phyloP scores from a whole-genome alignment of 2,888 invertebrate species.

The Noctua pronuba region DNA sequence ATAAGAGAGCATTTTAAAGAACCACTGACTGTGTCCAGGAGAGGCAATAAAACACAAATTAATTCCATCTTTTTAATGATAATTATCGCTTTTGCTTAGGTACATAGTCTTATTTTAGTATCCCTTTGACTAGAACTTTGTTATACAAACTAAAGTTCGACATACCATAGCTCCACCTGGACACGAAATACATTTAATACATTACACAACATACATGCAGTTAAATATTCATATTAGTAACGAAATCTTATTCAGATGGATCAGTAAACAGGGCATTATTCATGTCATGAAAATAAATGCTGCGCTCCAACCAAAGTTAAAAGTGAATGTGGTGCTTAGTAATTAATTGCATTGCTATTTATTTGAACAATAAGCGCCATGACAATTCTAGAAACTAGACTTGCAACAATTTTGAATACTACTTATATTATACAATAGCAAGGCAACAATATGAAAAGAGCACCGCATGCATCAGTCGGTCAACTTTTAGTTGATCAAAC shows the following conservation, averaged over 20 bases:
- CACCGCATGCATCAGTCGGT: constrained; percentile 37
- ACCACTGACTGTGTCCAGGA: constrained; percentile 48
- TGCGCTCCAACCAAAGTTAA: constrained; percentile 14
- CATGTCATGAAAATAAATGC: constrained; percentile 34
- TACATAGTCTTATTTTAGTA: constrained; percentile 58
- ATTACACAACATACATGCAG: constrained; percentile 58
- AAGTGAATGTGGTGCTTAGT: constrained; percentile 14
- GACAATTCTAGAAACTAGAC: constrained; percentile 9
- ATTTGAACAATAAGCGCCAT: constrained; percentile 23
- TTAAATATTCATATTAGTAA: constrained; percentile 35
- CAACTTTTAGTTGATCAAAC: constrained; percentile 18
- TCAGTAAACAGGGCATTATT: constrained; percentile 7
- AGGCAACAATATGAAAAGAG: constrained; percentile 38
- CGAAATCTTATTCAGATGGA: constrained; percentile 26
- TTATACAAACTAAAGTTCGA: constrained; percentile 61
- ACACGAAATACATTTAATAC: constrained; percentile 55
- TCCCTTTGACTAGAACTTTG: constrained; percentile 65
- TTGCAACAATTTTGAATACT: constrained; percentile 18
- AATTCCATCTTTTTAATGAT: constrained; percentile 52
- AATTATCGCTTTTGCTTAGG: constrained; percentile 54
- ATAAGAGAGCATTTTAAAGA: constrained; percentile 66
- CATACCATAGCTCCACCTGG: constrained; percentile 57
- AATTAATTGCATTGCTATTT: not conserved
- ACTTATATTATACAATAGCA: constrained; percentile 31
- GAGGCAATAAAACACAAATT: constrained; percentile 51